phyloP scores from a whole-genome alignment of 2,113 vertebrate genomes.

The Vidua chalybeata region DNA sequence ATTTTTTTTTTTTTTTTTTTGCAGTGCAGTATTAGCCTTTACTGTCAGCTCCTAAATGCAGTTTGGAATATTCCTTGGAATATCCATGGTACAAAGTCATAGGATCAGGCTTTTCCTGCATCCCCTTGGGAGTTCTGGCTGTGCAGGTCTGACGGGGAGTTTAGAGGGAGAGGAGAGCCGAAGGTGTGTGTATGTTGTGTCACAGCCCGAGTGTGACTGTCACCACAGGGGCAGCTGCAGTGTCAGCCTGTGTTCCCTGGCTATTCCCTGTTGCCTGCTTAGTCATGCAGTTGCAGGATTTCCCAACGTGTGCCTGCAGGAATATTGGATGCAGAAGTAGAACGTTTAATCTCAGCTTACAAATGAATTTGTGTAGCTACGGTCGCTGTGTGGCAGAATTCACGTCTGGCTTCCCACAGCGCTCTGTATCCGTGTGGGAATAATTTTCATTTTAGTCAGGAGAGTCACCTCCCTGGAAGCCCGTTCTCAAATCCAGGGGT shows the following conservation, averaged over 20 bases:
- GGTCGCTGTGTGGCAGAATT: background rate
- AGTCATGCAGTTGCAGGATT: background rate
- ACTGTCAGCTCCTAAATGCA: background rate
- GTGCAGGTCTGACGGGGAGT: background rate
- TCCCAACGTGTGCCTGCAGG: background rate
- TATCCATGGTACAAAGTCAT: background rate
- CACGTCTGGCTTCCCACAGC: accelerated
- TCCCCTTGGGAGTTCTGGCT: background rate
- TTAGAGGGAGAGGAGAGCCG: background rate
- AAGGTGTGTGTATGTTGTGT: background rate
- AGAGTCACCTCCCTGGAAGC: background rate
- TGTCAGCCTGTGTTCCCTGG: background rate
- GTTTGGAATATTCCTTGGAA: background rate
- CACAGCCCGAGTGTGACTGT: background rate
- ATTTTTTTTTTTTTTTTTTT: background rate
- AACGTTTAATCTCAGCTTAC: background rate
- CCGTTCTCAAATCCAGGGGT: accelerated
- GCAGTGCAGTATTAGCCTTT: background rate
- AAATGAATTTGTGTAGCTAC: background rate
- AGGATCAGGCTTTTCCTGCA: background rate
- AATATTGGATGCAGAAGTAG: background rate
- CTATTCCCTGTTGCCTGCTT: background rate
- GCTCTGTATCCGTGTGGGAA: background rate
- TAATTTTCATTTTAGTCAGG: background rate
- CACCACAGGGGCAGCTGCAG: background rate